These are phyloP conservation scores for Porites australiensis DNA, from an alignment of 64 coral and sea anemone genomes.

Conservation along the genomic window DNA sequence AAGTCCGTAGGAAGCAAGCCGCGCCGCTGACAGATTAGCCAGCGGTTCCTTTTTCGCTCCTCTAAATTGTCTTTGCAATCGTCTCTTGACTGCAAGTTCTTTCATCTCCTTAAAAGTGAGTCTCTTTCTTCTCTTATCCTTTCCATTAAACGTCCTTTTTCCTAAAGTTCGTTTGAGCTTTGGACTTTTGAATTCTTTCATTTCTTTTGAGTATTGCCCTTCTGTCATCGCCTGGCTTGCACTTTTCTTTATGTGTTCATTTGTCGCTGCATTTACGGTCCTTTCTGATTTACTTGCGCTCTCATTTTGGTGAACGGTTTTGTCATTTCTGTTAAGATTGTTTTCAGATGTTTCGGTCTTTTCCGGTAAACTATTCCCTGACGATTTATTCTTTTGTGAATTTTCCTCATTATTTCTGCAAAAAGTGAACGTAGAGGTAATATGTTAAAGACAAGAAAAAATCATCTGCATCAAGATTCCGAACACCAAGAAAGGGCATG, in stretches of 20 bases:
- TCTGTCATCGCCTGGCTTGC: background rate
- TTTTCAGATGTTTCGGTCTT: background rate
- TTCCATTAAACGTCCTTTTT: slow-evolving; percentile 2
- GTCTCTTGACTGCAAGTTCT: slow-evolving; percentile 34
- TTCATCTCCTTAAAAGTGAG: slow-evolving; percentile 42
- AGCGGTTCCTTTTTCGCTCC: slow-evolving; percentile 51
- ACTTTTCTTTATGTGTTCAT: background rate
- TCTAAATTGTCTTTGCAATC: slow-evolving; percentile 55
- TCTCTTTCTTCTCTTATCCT: slow-evolving; percentile 10
- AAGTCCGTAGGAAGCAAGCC: slow-evolving; percentile 62
- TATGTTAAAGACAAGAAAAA: background rate
- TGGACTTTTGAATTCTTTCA: background rate
- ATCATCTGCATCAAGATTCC: background rate
- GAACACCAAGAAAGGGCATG: background rate
- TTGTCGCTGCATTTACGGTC: background rate
- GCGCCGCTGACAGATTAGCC: slow-evolving; percentile 40
- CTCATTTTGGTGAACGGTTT: background rate
- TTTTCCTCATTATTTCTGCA: background rate
- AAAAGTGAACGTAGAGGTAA: background rate
- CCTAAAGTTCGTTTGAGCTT: background rate
- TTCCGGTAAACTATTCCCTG: background rate
- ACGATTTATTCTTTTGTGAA: background rate
- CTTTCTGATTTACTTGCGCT: background rate
- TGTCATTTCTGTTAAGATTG: background rate
- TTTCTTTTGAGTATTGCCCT: background rate